Evolutionary conservation across 1,140 invertebrate species (phyloP).

Genomic region (Anastatus disparis): DNA sequence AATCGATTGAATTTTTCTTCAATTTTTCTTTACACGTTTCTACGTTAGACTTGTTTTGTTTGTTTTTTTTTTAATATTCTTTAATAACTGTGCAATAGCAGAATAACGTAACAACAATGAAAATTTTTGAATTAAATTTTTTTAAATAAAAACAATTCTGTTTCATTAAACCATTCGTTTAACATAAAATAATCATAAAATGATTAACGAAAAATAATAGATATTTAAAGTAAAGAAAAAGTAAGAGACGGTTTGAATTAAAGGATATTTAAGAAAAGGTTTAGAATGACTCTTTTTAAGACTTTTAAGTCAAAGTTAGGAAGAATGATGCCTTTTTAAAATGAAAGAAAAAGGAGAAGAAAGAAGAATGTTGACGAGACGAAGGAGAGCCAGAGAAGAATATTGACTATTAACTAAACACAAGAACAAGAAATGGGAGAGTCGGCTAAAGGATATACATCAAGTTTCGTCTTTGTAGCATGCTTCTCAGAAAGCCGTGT

Average conservation of each 20-base stretch:
- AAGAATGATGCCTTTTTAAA: constrained; percentile 43
- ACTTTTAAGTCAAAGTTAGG: constrained; percentile 26
- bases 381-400: constrained; percentile 39
- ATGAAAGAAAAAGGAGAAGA: constrained; percentile 30
- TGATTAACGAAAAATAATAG: too few relatives aligned
- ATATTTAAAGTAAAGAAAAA: background rate
- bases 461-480: constrained; percentile 53
- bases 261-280: constrained; percentile 16
- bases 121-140: too few relatives aligned
- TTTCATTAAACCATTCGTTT: too few relatives aligned
- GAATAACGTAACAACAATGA: too few relatives aligned
- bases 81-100: too few relatives aligned
- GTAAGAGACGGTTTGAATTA: constrained; percentile 1
- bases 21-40: too few relatives aligned
- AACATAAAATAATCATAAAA: too few relatives aligned
- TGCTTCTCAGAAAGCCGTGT: constrained; percentile 47
- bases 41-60: too few relatives aligned
- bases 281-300: constrained; percentile 8
- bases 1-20: too few relatives aligned
- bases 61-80: too few relatives aligned
- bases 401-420: constrained; percentile 61
- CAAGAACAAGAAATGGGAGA: constrained; percentile 57
- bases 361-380: constrained; percentile 8
- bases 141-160: too few relatives aligned
- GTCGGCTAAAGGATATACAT: constrained; percentile 56